Conservation (phyloP, 2,113 vertebrate genomes). For the Sakesphorus luctuosus region DNA sequence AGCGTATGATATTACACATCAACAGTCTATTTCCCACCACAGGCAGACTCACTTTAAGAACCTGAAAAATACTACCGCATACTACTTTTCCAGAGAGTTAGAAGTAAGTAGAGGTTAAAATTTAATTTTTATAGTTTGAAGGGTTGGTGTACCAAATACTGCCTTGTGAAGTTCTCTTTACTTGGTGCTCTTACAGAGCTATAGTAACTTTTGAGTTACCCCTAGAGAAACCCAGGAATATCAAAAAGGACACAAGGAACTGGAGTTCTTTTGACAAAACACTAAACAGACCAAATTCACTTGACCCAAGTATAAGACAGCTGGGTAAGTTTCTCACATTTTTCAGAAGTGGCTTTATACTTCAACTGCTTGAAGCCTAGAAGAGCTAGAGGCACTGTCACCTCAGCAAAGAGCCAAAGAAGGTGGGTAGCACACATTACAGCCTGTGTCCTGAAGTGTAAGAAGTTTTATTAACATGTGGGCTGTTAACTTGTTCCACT, state of each 20-base stretch:
- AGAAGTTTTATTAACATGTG: neutral
- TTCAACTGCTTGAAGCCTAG: neutral
- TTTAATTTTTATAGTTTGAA: neutral
- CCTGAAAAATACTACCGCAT: neutral
- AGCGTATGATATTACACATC: fast-evolving
- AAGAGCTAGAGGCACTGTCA: neutral
- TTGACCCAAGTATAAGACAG: neutral
- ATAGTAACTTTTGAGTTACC: neutral
- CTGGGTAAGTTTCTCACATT: fast-evolving
- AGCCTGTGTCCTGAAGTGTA: neutral
- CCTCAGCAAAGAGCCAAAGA: neutral
- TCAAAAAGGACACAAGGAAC: neutral
- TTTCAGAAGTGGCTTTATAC: neutral
- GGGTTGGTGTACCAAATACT: neutral
- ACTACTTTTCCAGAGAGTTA: neutral
- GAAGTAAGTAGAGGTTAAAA: neutral
- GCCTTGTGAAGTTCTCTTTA: neutral
- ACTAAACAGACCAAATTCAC: neutral
- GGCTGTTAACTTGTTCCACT: neutral
- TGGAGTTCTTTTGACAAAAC: neutral
- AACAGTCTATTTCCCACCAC: neutral
- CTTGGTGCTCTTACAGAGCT: neutral
- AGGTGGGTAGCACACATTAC: neutral
- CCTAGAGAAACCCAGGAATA: neutral
- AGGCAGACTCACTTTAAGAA: neutral